Evolutionary conservation across 2,113 vertebrate species (phyloP).

Genomic region (Larimichthys crocea): DNA sequence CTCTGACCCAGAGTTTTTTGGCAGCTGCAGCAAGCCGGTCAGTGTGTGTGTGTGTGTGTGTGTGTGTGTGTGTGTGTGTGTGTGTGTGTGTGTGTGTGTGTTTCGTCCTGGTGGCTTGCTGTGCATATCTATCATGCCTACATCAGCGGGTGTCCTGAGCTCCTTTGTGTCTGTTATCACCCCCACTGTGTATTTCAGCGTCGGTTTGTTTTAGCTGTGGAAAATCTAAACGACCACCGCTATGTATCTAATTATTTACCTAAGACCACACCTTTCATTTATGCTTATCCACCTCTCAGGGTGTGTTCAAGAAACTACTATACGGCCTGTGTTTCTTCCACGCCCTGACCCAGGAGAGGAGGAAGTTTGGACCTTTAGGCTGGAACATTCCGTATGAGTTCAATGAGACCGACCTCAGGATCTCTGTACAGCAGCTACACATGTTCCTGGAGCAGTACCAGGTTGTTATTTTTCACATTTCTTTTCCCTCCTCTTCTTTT

Average conservation of each 20-base stretch:
- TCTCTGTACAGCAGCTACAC: constrained; percentile 91
- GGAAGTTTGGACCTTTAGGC: constrained; percentile 91
- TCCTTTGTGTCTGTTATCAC: constrained; percentile 31
- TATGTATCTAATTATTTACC: constrained; percentile 16
- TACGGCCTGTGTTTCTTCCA: constrained; percentile 94
- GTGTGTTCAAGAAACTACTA: constrained; percentile 90
- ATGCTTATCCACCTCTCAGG: constrained; percentile 71
- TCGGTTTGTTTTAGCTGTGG: constrained; percentile 44
- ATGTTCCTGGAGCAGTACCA: constrained; percentile 92
- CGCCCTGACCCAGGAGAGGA: constrained; percentile 89
- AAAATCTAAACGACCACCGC: constrained; percentile 14
- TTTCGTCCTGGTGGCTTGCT: constrained; percentile 2
- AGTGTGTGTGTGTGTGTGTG: constrained; percentile 62
- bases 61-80: constrained; percentile 47
- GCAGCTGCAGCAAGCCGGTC: constrained; percentile 88
- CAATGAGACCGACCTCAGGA: constrained; percentile 90
- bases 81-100: constrained; percentile 24
- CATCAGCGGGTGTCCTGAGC: constrained; percentile 14
- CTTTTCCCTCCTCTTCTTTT: background rate
- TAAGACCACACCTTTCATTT: constrained; percentile 1
- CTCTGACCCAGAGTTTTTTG: constrained; percentile 89
- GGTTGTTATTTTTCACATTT: constrained; percentile 66
- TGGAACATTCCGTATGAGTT: constrained; percentile 94
- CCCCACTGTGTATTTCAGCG: constrained; percentile 30
- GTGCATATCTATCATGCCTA: constrained; percentile 10